phyloP scores from a whole-genome alignment of 1,140 invertebrate genomes.

The Drosophila micromelanica region DNA sequence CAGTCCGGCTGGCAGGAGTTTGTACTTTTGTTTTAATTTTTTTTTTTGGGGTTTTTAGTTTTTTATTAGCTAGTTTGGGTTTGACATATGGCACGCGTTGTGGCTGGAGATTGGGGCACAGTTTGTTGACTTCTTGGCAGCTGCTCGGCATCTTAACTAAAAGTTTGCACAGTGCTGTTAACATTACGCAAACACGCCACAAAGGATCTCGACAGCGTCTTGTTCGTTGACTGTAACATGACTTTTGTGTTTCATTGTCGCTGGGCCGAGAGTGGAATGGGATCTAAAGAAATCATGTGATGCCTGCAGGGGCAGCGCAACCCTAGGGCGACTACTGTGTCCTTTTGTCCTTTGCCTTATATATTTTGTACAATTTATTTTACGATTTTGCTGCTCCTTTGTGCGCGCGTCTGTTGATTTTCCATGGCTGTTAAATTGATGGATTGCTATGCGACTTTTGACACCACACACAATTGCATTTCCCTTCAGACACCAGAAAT shows the following conservation, averaged over 20 bases:
- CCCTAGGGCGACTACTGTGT: constrained; percentile 58
- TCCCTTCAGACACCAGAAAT: constrained; percentile 16
- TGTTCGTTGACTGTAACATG: constrained; percentile 12
- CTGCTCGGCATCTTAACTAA: constrained; percentile 57
- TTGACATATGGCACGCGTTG: constrained; percentile 78
- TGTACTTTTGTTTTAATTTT: constrained; percentile 43
- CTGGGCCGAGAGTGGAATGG: constrained; percentile 33
- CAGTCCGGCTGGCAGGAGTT: constrained; percentile 42
- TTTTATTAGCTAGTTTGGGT: constrained; percentile 10
- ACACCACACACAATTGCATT: constrained; percentile 70
- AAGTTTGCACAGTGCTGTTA: constrained; percentile 68
- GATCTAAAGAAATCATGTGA: constrained; percentile 52
- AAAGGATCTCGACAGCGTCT: constrained; percentile 44
- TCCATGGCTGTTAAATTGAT: constrained; percentile 78
- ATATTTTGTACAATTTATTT: constrained; percentile 70
- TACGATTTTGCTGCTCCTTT: constrained; percentile 57
- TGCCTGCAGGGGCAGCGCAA: constrained; percentile 44
- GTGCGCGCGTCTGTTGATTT: constrained; percentile 54
- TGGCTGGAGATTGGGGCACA: constrained; percentile 23
- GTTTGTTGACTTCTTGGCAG: constrained; percentile 69
- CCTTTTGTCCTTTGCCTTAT: constrained; percentile 54
- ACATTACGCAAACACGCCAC: constrained; percentile 75
- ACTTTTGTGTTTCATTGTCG: constrained; percentile 36
- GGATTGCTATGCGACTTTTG: constrained; percentile 79
- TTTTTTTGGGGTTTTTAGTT: constrained; percentile 12